These are phyloP conservation scores for Venusia cambrica DNA, from an alignment of 2,888 invertebrate genomes.

Conservation along the genomic window DNA sequence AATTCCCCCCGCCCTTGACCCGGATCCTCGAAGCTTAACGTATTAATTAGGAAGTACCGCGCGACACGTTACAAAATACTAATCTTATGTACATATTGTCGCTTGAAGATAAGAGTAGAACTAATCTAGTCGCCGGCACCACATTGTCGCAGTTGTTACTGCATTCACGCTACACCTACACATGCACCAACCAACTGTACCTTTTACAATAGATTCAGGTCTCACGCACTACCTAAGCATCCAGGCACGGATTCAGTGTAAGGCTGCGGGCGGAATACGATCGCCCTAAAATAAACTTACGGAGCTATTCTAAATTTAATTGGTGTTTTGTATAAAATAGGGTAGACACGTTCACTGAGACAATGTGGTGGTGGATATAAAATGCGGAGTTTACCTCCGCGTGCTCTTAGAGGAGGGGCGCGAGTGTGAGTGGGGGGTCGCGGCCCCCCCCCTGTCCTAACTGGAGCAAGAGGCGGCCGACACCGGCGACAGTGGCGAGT, in stretches of 20 bases:
- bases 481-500: constrained; percentile 92
- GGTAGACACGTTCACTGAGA: constrained; percentile 21
- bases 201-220: constrained; percentile 17
- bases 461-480: constrained; percentile 96
- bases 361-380: constrained; percentile 53
- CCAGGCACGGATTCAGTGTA: constrained; percentile 26
- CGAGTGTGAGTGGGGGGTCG: constrained; percentile 79
- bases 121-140: constrained; percentile 50
- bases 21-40: constrained; percentile 32
- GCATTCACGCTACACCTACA: constrained; percentile 10
- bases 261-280: constrained; percentile 21
- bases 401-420: constrained; percentile 79
- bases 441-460: constrained; percentile 85
- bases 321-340: constrained; percentile 30
- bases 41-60: constrained; percentile 46
- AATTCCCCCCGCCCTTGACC: constrained; percentile 26
- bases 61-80: constrained; percentile 71
- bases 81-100: constrained; percentile 82
- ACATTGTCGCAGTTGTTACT: constrained; percentile 21
- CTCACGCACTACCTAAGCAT: constrained; percentile 19
- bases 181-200: constrained; percentile 13
- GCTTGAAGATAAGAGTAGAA: constrained; percentile 74
- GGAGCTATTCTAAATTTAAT: constrained; percentile 32
- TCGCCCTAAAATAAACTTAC: constrained; percentile 24
- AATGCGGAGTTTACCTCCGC: constrained; percentile 73